phyloP scores from a whole-genome alignment of 2,113 vertebrate genomes.

The Halichoerus grypus region DNA sequence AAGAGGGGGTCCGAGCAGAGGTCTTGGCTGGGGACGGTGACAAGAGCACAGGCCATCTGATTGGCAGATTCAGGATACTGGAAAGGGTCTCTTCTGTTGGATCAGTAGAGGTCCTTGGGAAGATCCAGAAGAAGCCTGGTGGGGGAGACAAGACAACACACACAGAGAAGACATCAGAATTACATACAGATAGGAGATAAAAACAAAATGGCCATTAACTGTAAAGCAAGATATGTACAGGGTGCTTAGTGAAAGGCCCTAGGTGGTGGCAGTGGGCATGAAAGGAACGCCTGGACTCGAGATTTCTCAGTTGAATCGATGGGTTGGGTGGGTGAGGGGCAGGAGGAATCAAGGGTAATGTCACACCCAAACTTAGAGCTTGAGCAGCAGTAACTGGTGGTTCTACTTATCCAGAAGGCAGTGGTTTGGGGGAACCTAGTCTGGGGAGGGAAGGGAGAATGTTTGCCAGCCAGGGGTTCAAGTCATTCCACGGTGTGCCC shows the following conservation, averaged over 20 bases:
- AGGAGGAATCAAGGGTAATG: neutral
- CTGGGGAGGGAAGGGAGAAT: neutral
- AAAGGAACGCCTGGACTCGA: neutral
- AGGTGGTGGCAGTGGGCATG: neutral
- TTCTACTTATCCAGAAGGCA: neutral
- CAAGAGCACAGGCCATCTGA: neutral
- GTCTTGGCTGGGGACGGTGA: neutral
- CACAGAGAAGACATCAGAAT: neutral
- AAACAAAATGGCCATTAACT: neutral
- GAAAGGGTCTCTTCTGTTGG: neutral
- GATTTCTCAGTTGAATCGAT: neutral
- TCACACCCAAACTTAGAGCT: neutral
- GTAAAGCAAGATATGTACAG: neutral
- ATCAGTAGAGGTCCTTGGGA: neutral
- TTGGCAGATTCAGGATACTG: neutral
- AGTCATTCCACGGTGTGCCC: neutral
- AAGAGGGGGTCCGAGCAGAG: neutral
- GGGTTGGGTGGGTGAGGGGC: no score
- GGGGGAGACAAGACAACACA: neutral
- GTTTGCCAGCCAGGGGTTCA: neutral
- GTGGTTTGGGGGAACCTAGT: neutral
- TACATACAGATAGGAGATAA: neutral
- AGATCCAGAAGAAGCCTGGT: neutral
- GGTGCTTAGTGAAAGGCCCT: neutral
- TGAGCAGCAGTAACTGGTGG: neutral